Base-by-base conservation (phyloP, 2,888 invertebrate genomes). In the Thumatha senex region DNA sequence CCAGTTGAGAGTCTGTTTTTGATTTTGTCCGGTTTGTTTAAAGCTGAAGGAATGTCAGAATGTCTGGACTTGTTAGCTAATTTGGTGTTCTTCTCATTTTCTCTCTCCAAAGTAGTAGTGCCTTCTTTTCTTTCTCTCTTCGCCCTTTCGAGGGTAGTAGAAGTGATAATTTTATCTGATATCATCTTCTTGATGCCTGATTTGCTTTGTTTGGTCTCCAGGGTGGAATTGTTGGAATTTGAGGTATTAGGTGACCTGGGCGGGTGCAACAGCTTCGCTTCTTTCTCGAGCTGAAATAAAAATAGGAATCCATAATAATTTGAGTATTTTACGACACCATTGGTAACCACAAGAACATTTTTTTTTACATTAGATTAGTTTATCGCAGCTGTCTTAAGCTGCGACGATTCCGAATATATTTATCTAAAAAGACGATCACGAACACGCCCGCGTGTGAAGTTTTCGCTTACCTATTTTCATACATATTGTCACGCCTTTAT, bases 131-230 rank as follows among this genome's bases (percentile, higher is more conserved):
- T 91, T 51, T 91, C 89, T 72, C 90, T 90, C 68, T 90, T 92
- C 58, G 78, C 86, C 57, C 92, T 80, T 69, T 92, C 92, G 34
- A 92, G 70, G 0, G 92, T 91, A 0, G 89, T 85, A 1, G 85
- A 82, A 10, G 88, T 84, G 46, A 86, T 86, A 33, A 92, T 92
- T 51, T 90, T 92, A 10, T 92, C 92, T 46, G 91, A 78, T 55
- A 92, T 84, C 18, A 92, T 91, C 69, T 92, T 92, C 72, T 92
- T 92, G 56, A 92, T 91, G 15, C 89, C 90, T 29, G 79, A 75
- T 56, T 89, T 92, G 13, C 74, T 73, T n/a, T 84, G 82, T 70
- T 92, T 92, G 0, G 89, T 90, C 74, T 92, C 92, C 14, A 90
- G 61, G 0, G 92, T 92, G 0, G 92, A 92, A 61, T 91, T 91